phyloP scores from a whole-genome alignment of 2,888 invertebrate species.

The Pterostichus niger region DNA sequence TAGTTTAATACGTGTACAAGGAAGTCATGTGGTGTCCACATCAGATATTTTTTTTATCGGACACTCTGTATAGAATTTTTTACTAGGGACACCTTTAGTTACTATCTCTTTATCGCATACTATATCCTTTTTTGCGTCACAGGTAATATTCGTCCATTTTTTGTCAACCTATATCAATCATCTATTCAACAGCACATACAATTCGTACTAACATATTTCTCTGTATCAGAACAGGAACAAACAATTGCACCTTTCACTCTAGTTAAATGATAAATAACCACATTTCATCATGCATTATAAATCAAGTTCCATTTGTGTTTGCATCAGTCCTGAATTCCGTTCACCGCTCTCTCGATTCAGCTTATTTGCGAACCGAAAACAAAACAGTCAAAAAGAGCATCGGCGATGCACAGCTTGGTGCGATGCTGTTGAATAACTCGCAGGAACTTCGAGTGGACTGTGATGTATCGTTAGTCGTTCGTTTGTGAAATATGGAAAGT shows the following conservation, averaged over 20 bases:
- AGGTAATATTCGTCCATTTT: too few species aligned
- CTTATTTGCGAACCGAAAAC: conserved; percentile 25
- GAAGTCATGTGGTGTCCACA: too few species aligned
- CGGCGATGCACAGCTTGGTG: conserved; percentile 10
- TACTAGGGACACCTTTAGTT: too few species aligned
- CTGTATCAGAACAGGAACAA: background rate
- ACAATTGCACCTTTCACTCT: conserved; percentile 6
- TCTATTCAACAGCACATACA: too few species aligned
- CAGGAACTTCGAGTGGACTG: background rate
- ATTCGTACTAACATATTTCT: too few species aligned
- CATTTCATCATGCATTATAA: conserved; percentile 10
- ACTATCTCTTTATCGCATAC: too few species aligned
- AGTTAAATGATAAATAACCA: conserved; percentile 15
- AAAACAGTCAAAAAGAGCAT: conserved; percentile 17
- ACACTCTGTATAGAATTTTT: too few species aligned
- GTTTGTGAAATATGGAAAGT: background rate
- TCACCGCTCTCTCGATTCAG: background rate
- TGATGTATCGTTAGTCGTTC: background rate
- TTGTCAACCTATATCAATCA: too few species aligned
- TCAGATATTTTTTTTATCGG: too few species aligned
- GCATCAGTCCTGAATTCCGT: background rate
- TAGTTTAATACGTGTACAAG: too few species aligned
- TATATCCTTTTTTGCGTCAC: too few species aligned
- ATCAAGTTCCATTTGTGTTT: conserved; percentile 24
- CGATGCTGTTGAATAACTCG: background rate